Conservation (phyloP, 2,888 invertebrate genomes). For the Brachyptera risi region DNA sequence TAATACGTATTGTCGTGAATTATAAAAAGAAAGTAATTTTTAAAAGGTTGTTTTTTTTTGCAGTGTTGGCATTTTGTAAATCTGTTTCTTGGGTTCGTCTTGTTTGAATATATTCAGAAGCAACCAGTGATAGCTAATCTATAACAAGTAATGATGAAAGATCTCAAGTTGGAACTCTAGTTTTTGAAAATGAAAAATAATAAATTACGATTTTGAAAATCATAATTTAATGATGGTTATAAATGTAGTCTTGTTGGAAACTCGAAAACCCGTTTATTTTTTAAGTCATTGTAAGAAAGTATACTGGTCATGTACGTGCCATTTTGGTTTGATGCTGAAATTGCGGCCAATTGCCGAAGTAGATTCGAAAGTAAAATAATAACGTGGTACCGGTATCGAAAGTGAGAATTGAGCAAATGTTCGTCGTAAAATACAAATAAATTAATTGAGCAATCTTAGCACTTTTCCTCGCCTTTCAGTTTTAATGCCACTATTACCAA, state of each 20-base stretch:
- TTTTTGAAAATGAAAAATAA: constrained; percentile 1
- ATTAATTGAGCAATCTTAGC: background rate
- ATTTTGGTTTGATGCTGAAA: too few species aligned
- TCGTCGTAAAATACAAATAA: background rate
- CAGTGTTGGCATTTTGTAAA: constrained; percentile 18
- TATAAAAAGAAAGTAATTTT: background rate
- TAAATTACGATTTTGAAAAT: background rate
- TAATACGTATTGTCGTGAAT: background rate
- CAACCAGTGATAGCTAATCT: constrained; percentile 7
- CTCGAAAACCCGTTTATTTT: background rate
- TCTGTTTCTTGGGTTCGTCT: constrained; percentile 6
- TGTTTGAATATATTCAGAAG: constrained; percentile 6
- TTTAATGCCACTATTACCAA: background rate
- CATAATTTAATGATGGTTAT: background rate
- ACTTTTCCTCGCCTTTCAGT: background rate
- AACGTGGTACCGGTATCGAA: background rate
- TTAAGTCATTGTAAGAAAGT: background rate
- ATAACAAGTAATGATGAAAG: too few species aligned
- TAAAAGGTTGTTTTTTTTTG: background rate
- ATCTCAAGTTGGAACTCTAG: constrained; percentile 14
- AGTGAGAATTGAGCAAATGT: background rate
- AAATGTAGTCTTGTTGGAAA: background rate
- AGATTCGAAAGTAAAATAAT: background rate
- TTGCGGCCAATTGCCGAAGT: background rate
- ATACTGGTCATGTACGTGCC: constrained; percentile 1